Percentiles rank a stretch among this genome's conserved stretches.
These are phyloP conservation scores for Caenorhabditis sp. DNA, from an alignment of 2,888 invertebrate species.

Conservation along the genomic window DNA sequence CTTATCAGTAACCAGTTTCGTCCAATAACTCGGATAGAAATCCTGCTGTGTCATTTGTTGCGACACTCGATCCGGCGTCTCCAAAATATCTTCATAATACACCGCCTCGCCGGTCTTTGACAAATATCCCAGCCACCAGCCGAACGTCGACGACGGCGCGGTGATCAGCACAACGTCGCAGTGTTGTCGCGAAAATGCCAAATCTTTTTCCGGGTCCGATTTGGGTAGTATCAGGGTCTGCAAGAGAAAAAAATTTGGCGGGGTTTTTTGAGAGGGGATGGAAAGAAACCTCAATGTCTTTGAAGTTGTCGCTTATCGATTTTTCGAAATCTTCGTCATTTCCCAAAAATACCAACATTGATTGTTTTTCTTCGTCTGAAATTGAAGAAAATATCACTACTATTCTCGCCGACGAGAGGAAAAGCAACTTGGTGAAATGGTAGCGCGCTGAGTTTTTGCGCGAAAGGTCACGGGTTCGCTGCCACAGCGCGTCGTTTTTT, in stretches of 20 bases:
- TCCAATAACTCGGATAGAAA: constrained; percentile 18
- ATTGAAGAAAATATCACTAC: too few relatives aligned
- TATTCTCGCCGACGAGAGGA: too few relatives aligned
- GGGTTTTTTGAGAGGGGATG: not conserved
- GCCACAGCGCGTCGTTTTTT: too few relatives aligned
- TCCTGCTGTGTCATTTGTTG: constrained; percentile 17
- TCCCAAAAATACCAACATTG: not conserved
- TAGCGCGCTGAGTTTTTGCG: too few relatives aligned
- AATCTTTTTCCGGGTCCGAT: not conserved
- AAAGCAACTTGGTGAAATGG: too few relatives aligned
- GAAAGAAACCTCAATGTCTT: not conserved
- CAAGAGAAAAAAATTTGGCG: not conserved
- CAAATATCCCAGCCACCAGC: constrained; percentile 25
- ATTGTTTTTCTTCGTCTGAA: not conserved
- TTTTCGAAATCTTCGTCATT: not conserved
- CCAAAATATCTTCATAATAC: constrained; percentile 21
- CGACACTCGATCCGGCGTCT: constrained; percentile 13
- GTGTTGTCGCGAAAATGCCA: not conserved
- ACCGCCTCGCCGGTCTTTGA: constrained; percentile 8
- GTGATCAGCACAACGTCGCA: not conserved
- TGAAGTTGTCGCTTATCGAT: not conserved
- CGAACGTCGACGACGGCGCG: constrained; percentile 27
- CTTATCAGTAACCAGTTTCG: not conserved
- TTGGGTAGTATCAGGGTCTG: not conserved
- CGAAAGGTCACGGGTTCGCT: too few relatives aligned